These are phyloP conservation scores for Macquaria ambigua DNA, from an alignment of 2,113 vertebrate species.

Conservation along the genomic window DNA sequence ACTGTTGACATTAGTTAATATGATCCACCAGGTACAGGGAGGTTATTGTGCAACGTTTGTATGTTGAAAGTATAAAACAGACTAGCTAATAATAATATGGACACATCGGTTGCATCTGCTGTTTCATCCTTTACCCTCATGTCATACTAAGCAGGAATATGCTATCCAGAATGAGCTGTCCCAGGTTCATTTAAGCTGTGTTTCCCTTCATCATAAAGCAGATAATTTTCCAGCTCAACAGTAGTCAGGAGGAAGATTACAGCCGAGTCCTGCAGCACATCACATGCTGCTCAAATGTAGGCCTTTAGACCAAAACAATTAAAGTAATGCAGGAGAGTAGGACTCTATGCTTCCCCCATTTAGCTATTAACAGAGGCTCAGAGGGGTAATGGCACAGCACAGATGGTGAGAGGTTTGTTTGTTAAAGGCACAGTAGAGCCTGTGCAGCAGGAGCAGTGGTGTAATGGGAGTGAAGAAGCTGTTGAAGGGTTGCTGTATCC, in stretches of 20 bases:
- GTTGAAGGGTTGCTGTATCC: constrained; percentile 30
- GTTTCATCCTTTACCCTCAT: neutral
- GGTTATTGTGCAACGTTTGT: neutral
- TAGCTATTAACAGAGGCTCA: constrained; percentile 73
- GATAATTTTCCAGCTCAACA: constrained; percentile 71
- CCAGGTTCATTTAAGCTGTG: constrained; percentile 47
- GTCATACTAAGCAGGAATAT: constrained; percentile 10
- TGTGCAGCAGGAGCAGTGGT: constrained; percentile 24
- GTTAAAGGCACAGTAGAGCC: constrained; percentile 40
- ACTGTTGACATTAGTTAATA: constrained; percentile 11
- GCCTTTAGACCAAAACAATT: constrained; percentile 78
- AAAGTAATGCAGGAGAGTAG: constrained; percentile 75
- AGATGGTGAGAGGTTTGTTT: constrained; percentile 75
- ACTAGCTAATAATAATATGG: constrained; percentile 14
- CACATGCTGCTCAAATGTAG: constrained; percentile 54
- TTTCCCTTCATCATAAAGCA: constrained; percentile 67
- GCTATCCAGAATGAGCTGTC: neutral
- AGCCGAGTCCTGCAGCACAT: constrained; percentile 49
- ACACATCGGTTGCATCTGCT: constrained; percentile 13
- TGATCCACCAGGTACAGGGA: constrained; percentile 12
- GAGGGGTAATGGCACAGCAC: constrained; percentile 65
- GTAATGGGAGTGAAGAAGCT: constrained; percentile 43
- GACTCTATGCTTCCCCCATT: constrained; percentile 24
- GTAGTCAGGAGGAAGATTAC: constrained; percentile 74
- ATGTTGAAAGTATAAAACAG: neutral